phyloP scores from a whole-genome alignment of 2,888 invertebrate species.

The Hyles lineata region DNA sequence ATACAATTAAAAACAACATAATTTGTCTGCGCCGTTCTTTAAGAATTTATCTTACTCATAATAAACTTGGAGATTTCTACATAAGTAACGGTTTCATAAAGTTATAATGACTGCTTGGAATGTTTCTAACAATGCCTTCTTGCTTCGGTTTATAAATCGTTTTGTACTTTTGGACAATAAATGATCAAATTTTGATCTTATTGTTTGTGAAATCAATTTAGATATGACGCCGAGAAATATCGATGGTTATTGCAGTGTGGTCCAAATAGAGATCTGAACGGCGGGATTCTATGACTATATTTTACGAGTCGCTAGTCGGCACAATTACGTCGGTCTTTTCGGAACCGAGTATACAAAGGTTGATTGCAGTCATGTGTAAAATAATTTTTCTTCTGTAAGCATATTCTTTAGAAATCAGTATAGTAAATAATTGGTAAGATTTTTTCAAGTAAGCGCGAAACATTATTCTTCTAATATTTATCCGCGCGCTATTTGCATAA shows the following conservation, averaged over 20 bases:
- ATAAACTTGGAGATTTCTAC: background rate
- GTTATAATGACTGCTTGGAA: constrained; percentile 10
- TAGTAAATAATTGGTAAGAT: too few species aligned
- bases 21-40: background rate
- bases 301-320: too few species aligned
- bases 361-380: too few species aligned
- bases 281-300: too few species aligned
- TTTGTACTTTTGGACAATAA: background rate
- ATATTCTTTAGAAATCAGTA: too few species aligned
- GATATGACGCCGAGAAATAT: too few species aligned
- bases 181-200: background rate
- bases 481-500: constrained; percentile 11
- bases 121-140: constrained; percentile 13
- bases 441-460: background rate
- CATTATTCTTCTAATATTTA: background rate
- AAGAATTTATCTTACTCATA: background rate
- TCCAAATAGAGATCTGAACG: too few species aligned
- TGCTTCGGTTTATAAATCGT: background rate
- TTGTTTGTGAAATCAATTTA: background rate
- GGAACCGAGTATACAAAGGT: too few species aligned
- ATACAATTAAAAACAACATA: background rate
- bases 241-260: too few species aligned
- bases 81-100: constrained; percentile 19
- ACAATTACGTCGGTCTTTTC: too few species aligned
- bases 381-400: too few species aligned